A percentile compares a stretch with the other conserved stretches of the same genome.
Evolutionary conservation across 2,113 vertebrate genomes (phyloP).

Genomic region (Megaceryle torquata): DNA sequence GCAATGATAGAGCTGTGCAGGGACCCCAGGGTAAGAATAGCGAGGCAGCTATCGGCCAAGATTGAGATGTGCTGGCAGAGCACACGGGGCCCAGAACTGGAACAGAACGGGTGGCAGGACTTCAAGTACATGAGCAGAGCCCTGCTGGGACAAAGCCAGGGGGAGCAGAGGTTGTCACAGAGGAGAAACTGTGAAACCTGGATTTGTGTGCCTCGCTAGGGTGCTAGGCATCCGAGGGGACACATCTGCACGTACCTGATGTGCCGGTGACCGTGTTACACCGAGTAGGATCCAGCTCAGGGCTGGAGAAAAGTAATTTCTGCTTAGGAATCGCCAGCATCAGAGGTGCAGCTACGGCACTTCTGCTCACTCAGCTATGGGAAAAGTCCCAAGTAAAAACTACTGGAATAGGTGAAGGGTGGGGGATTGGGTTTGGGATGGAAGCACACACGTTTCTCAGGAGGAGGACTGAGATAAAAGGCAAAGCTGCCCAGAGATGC

Average conservation of each 20-base stretch:
- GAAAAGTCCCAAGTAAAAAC: background rate
- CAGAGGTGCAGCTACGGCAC: fast-evolving
- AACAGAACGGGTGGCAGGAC: background rate
- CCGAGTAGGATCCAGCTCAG: background rate
- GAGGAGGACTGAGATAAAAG: background rate
- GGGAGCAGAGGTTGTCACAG: background rate
- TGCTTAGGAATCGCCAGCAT: background rate
- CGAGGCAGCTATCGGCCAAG: background rate
- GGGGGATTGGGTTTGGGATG: background rate
- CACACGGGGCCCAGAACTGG: background rate
- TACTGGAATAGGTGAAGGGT: background rate
- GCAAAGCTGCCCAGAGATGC: background rate
- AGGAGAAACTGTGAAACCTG: background rate
- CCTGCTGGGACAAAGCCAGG: background rate
- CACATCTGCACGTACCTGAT: fast-evolving
- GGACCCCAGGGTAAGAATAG: background rate
- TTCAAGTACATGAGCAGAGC: background rate
- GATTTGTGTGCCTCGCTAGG: background rate
- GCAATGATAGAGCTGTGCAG: background rate
- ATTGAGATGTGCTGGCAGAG: slow-evolving; percentile 17
- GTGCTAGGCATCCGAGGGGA: background rate
- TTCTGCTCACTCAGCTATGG: background rate
- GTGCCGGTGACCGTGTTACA: background rate
- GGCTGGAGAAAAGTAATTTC: background rate
- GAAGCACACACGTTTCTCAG: background rate